These are phyloP conservation scores for Hippoglossus hippoglossus DNA, from an alignment of 2,797 vertebrate genomes.

Conservation along the genomic window DNA sequence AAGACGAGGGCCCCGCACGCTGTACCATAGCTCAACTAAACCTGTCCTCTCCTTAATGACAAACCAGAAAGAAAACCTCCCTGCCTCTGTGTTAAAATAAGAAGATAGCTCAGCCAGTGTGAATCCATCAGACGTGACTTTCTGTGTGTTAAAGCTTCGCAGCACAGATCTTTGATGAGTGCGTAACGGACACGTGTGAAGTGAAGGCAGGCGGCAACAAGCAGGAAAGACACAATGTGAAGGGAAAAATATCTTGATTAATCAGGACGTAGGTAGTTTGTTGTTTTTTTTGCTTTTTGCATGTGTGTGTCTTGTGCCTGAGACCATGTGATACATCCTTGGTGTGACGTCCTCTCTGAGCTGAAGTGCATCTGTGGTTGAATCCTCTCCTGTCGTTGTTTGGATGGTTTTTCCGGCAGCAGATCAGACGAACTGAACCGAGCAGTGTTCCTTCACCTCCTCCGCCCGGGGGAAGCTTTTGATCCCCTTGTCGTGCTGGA, in stretches of 20 bases:
- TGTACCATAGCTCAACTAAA: conserved; percentile 59
- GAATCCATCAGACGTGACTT: conserved; percentile 46
- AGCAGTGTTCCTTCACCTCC: too few relatives aligned
- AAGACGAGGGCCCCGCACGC: neutral
- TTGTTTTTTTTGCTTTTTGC: conserved; percentile 53
- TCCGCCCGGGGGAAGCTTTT: too few relatives aligned
- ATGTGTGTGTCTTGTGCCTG: conserved; percentile 69
- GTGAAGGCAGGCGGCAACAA: conserved; percentile 27
- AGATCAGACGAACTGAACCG: conserved; percentile 17
- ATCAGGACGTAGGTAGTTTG: conserved; percentile 24
- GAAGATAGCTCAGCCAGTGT: conserved; percentile 36
- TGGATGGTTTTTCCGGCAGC: conserved; percentile 35
- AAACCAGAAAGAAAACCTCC: conserved; percentile 28
- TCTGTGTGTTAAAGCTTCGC: conserved; percentile 39
- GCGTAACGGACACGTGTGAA: conserved; percentile 36
- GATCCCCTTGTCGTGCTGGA: conserved; percentile 7
- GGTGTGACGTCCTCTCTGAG: conserved; percentile 49
- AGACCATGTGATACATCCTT: conserved; percentile 55
- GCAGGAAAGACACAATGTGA: conserved; percentile 26
- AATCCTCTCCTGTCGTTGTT: conserved; percentile 23
- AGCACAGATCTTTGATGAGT: conserved; percentile 26
- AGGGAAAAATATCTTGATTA: conserved; percentile 13
- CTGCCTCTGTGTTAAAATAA: conserved; percentile 23
- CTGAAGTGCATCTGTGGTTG: conserved; percentile 49
- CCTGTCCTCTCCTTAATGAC: conserved; percentile 43